These are phyloP conservation scores for Alosa alosa DNA, from an alignment of 2,113 vertebrate genomes.

Conservation along the genomic window DNA sequence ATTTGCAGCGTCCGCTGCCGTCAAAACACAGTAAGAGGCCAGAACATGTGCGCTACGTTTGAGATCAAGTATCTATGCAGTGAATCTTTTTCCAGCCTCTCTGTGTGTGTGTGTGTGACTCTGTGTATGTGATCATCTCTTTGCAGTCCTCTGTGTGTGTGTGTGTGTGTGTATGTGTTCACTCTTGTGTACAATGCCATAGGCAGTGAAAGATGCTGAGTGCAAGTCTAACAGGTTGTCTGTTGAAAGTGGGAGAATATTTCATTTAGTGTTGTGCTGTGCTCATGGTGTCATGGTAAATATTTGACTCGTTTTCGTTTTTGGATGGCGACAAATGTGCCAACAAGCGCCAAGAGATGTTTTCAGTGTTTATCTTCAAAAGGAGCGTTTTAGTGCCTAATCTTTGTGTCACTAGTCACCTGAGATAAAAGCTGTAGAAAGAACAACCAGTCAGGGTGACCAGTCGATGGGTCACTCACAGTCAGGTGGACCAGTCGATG, in stretches of 20 bases:
- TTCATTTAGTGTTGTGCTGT: background rate
- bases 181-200: conserved; percentile 34
- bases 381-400: background rate
- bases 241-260: background rate
- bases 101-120: background rate
- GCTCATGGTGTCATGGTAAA: background rate
- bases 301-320: conserved; percentile 32
- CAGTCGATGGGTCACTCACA: too few relatives aligned
- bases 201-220: conserved; percentile 48
- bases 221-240: conserved; percentile 34
- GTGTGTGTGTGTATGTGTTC: conserved; percentile 56
- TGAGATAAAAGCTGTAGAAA: too few relatives aligned
- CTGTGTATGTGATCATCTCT: too few relatives aligned
- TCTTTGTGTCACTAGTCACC: background rate
- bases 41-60: conserved; percentile 34
- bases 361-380: background rate
- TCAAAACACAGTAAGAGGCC: conserved; percentile 27
- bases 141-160: background rate
- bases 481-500: too few relatives aligned
- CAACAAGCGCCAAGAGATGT: background rate
- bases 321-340: background rate
- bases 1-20: background rate
- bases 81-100: conserved; percentile 57
- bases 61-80: conserved; percentile 66
- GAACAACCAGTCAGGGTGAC: too few relatives aligned